Conservation (phyloP, 2,888 invertebrate genomes). For the Brachyopa scutellaris region DNA sequence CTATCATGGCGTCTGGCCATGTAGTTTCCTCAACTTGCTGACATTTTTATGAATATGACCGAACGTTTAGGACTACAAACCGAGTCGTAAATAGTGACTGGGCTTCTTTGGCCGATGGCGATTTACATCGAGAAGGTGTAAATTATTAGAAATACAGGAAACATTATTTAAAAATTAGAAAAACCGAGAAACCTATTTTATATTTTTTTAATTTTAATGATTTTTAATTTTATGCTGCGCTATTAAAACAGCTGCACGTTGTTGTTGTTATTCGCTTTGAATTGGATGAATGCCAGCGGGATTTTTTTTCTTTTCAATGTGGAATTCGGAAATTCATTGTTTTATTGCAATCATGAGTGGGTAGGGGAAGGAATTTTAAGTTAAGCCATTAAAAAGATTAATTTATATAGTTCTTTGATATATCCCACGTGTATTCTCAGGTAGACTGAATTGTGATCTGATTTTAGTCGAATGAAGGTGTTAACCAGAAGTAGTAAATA, state of each 20-base stretch:
- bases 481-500: background rate
- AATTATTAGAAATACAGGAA: slow-evolving; percentile 5
- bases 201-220: slow-evolving; percentile 14
- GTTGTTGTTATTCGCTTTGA: slow-evolving; percentile 1
- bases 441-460: background rate
- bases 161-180: background rate
- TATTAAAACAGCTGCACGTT: slow-evolving; percentile 15
- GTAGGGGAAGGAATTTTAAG: background rate
- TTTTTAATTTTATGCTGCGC: background rate
- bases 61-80: slow-evolving; percentile 3
- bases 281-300: slow-evolving; percentile 29
- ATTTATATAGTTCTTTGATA: background rate
- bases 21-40: background rate
- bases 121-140: slow-evolving; percentile 14
- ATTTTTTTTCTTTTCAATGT: slow-evolving; percentile 8
- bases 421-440: background rate
- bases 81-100: slow-evolving; percentile 27
- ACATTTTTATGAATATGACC: slow-evolving; percentile 19
- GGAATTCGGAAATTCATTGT: slow-evolving; percentile 16
- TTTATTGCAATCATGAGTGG: background rate
- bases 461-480: background rate
- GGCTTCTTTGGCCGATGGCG: slow-evolving; percentile 11
- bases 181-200: background rate
- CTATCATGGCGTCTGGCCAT: slow-evolving; percentile 19
- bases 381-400: slow-evolving; percentile 4